phyloP scores from a whole-genome alignment of 2,797 vertebrate genomes.

The Remorina albescens region DNA sequence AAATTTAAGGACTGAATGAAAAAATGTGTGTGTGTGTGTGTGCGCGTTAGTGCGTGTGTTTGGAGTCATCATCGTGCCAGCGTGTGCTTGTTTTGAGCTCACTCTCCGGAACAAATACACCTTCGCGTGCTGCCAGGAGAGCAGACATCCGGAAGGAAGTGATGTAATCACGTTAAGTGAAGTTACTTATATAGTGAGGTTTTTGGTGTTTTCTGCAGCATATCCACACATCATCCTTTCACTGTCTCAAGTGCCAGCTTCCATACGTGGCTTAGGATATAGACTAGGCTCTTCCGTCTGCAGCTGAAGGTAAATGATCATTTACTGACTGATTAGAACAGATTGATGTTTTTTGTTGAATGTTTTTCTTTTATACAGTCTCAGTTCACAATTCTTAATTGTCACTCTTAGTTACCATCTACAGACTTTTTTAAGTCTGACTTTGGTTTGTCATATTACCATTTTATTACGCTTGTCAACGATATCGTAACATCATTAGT shows the following conservation, averaged over 20 bases:
- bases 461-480: background rate
- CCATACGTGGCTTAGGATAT: constrained; percentile 32
- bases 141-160: constrained; percentile 81
- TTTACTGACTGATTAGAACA: constrained; percentile 14
- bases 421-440: background rate
- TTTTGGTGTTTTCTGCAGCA: constrained; percentile 53
- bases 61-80: constrained; percentile 52
- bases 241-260: constrained; percentile 40
- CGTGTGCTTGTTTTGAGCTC: constrained; percentile 63
- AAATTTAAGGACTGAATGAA: constrained; percentile 65
- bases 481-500: background rate
- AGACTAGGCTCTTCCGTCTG: constrained; percentile 31
- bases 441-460: background rate
- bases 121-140: constrained; percentile 53
- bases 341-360: background rate
- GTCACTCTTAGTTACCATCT: background rate
- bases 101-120: constrained; percentile 65
- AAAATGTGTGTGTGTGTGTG: constrained; percentile 46
- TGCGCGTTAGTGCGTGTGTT: constrained; percentile 36
- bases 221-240: constrained; percentile 55
- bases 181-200: constrained; percentile 73
- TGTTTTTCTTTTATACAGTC: background rate
- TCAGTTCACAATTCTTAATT: background rate
- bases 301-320: constrained; percentile 44
- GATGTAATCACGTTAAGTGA: constrained; percentile 76